A percentile compares a stretch with the other conserved stretches of the same genome.
Conservation (phyloP, 2,113 vertebrate species). For the Scopus umbretta region DNA sequence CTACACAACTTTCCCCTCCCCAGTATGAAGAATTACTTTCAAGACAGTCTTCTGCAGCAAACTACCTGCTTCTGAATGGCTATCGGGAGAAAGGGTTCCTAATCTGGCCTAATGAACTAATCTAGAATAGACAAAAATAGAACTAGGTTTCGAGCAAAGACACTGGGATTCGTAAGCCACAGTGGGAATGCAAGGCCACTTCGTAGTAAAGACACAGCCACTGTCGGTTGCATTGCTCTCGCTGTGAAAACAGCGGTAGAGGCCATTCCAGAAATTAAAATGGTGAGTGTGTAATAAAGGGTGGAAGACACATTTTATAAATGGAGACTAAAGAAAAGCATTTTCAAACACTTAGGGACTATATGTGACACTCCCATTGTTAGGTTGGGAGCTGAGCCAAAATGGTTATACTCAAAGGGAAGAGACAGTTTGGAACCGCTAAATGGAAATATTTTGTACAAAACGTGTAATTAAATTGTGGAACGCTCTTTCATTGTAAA, state of each 20-base stretch:
- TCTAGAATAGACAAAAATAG: background rate
- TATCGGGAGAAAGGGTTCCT: background rate
- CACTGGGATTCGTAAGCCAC: background rate
- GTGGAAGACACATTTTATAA: background rate
- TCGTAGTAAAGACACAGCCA: background rate
- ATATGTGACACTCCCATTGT: slow-evolving; percentile 9
- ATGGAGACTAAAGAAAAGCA: background rate
- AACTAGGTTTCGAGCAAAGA: background rate
- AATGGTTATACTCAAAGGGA: slow-evolving; percentile 19
- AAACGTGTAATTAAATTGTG: slow-evolving; percentile 57
- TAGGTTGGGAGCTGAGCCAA: slow-evolving; percentile 52
- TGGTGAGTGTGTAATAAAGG: background rate
- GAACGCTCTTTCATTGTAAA: slow-evolving; percentile 40
- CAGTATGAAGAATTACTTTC: background rate
- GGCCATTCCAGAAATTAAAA: background rate
- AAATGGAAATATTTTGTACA: slow-evolving; percentile 63
- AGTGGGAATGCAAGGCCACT: background rate
- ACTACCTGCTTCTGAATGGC: background rate
- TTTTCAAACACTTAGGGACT: background rate
- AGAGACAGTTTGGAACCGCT: slow-evolving; percentile 52
- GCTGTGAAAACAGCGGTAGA: background rate
- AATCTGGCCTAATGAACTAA: background rate
- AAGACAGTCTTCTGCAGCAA: background rate
- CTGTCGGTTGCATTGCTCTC: background rate
- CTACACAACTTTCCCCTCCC: background rate